Conservation (phyloP, 2,888 invertebrate genomes). For the Noctua comes region DNA sequence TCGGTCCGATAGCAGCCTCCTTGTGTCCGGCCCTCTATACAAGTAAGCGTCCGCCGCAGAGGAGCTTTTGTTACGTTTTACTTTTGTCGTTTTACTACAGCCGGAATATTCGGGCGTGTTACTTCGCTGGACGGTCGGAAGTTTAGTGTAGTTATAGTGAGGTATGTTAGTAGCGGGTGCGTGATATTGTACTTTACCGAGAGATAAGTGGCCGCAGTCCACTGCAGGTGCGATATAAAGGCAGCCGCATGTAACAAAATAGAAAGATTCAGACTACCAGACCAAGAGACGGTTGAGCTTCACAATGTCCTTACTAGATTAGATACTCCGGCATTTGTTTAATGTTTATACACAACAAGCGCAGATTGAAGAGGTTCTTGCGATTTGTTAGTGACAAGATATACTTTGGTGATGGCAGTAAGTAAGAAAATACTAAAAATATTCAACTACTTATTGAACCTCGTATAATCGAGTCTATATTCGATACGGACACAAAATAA, state of each 20-base stretch:
- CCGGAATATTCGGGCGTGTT: conserved; percentile 82
- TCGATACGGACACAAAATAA: conserved; percentile 57
- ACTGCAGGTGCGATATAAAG: conserved; percentile 91
- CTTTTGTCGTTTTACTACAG: conserved; percentile 81
- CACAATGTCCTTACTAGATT: conserved; percentile 32
- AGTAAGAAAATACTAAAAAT: conserved; percentile 66
- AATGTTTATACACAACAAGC: conserved; percentile 61
- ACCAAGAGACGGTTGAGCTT: conserved; percentile 48
- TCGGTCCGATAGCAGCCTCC: conserved; percentile 82
- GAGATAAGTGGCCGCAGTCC: conserved; percentile 92
- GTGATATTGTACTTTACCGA: conserved; percentile 93
- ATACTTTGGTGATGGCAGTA: conserved; percentile 62
- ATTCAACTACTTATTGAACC: conserved; percentile 52
- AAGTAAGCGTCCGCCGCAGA: conserved; percentile 85
- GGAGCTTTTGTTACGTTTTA: conserved; percentile 88
- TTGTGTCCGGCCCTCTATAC: conserved; percentile 82
- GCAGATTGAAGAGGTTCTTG: conserved; percentile 62
- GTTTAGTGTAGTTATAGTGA: conserved; percentile 85
- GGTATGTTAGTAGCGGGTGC: conserved; percentile 90
- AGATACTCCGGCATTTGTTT: conserved; percentile 46
- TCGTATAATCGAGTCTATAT: conserved; percentile 44
- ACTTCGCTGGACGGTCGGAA: conserved; percentile 80
- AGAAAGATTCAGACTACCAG: conserved; percentile 85
- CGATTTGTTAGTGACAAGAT: conserved; percentile 72
- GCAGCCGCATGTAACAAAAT: conserved; percentile 91